These are phyloP conservation scores for Microcebus lehilahytsara DNA, from an alignment of 2,113 vertebrate species.

Conservation along the genomic window DNA sequence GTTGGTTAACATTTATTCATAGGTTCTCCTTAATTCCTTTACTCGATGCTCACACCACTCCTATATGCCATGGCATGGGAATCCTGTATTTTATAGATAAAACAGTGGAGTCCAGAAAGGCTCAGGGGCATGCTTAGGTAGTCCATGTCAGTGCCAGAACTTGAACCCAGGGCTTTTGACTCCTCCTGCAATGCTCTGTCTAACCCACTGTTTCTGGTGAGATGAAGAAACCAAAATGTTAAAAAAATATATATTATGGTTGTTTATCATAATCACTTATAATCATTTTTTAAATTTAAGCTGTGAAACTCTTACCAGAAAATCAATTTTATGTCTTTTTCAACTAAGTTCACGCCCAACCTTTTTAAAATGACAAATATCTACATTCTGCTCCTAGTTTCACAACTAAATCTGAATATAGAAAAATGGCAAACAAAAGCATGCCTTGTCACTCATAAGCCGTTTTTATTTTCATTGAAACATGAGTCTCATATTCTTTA, in stretches of 20 bases:
- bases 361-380: neutral
- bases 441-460: neutral
- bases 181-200: neutral
- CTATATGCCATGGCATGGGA: fast-evolving
- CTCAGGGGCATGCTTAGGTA: neutral
- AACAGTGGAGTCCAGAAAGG: fast-evolving
- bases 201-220: neutral
- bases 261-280: conserved; percentile 54
- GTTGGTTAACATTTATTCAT: neutral
- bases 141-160: neutral
- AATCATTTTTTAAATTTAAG: conserved; percentile 53
- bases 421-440: neutral
- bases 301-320: conserved; percentile 51
- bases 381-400: neutral
- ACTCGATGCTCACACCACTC: fast-evolving
- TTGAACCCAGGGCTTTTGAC: no score
- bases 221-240: neutral
- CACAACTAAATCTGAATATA: neutral
- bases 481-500: neutral
- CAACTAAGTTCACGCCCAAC: neutral
- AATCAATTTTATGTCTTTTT: conserved; percentile 44
- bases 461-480: neutral
- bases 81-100: neutral
- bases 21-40: neutral
- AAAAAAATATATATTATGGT: neutral